phyloP scores from a whole-genome alignment of 2,888 invertebrate genomes.

The Nineta flava region DNA sequence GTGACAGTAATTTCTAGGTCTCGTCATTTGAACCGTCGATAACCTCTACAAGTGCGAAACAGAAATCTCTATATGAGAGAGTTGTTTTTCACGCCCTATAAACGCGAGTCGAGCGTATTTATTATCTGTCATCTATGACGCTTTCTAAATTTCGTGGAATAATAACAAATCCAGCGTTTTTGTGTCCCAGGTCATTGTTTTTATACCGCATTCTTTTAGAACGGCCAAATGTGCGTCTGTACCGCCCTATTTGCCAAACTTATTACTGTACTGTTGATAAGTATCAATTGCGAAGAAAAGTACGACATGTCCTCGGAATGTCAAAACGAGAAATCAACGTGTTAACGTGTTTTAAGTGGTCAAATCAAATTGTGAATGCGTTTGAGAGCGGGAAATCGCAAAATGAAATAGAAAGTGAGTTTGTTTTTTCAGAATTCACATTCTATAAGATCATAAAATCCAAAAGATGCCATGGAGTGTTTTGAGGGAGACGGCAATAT shows the following conservation, averaged over 20 bases:
- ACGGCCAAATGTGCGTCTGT: background rate
- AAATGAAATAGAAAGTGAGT: slow-evolving; percentile 10
- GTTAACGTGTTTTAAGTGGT: slow-evolving; percentile 9
- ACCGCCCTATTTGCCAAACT: background rate
- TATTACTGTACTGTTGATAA: background rate
- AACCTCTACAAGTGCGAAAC: too few species aligned
- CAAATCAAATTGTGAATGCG: slow-evolving; percentile 11
- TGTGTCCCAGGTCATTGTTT: too few species aligned
- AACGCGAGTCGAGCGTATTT: too few species aligned
- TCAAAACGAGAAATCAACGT: slow-evolving; percentile 2
- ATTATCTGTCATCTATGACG: too few species aligned
- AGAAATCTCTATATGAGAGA: too few species aligned
- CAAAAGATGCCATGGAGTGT: background rate
- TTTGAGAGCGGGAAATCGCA: slow-evolving; percentile 9
- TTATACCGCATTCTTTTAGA: background rate
- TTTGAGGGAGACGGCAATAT: slow-evolving; percentile 8
- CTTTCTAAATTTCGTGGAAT: too few species aligned
- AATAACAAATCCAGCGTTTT: too few species aligned
- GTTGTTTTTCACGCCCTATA: too few species aligned
- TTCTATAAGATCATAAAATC: slow-evolving; percentile 9
- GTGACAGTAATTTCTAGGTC: too few species aligned
- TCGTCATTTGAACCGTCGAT: too few species aligned
- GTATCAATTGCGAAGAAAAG: background rate
- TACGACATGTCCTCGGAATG: too few species aligned
- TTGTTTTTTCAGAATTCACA: slow-evolving; percentile 9